phyloP scores from a whole-genome alignment of 2,888 invertebrate genomes.

The Hypsopygia costalis region DNA sequence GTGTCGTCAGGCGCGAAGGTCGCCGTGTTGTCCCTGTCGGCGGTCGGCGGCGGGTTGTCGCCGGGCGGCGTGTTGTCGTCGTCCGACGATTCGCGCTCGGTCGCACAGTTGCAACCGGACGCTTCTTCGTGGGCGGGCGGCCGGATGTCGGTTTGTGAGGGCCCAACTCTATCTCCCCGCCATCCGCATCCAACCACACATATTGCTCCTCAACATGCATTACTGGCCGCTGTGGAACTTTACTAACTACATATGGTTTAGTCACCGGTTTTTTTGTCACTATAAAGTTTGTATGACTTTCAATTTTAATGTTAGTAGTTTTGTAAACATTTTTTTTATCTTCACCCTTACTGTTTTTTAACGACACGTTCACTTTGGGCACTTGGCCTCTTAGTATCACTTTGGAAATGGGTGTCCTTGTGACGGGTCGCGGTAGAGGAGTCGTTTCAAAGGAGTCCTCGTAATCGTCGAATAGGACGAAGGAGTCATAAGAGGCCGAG shows the following conservation, averaged over 20 bases:
- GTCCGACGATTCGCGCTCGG: conserved; percentile 16
- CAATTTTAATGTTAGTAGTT: conserved; percentile 67
- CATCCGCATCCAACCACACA: conserved; percentile 38
- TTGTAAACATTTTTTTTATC: conserved; percentile 56
- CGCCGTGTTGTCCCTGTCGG: conserved; percentile 22
- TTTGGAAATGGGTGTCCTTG: conserved; percentile 52
- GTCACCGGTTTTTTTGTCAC: conserved; percentile 50
- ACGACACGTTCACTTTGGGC: conserved; percentile 59
- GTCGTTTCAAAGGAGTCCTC: conserved; percentile 53
- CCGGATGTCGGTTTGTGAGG: conserved; percentile 26
- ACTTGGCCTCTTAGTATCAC: conserved; percentile 53
- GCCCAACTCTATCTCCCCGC: conserved; percentile 21
- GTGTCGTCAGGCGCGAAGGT: conserved; percentile 21
- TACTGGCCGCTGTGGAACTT: conserved; percentile 25
- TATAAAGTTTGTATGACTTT: conserved; percentile 69
- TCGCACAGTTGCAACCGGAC: conserved; percentile 19
- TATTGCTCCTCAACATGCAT: conserved; percentile 42
- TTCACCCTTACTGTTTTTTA: conserved; percentile 48
- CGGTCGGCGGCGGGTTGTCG: conserved; percentile 24
- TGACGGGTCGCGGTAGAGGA: conserved; percentile 34
- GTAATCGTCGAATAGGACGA: conserved; percentile 61
- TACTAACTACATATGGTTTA: conserved; percentile 28
- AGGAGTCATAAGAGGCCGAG: conserved; percentile 56
- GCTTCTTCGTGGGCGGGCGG: conserved; percentile 23
- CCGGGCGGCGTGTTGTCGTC: conserved; percentile 25